These are phyloP conservation scores for Mixornis gularis DNA, from an alignment of 2,113 vertebrate genomes.

Conservation along the genomic window DNA sequence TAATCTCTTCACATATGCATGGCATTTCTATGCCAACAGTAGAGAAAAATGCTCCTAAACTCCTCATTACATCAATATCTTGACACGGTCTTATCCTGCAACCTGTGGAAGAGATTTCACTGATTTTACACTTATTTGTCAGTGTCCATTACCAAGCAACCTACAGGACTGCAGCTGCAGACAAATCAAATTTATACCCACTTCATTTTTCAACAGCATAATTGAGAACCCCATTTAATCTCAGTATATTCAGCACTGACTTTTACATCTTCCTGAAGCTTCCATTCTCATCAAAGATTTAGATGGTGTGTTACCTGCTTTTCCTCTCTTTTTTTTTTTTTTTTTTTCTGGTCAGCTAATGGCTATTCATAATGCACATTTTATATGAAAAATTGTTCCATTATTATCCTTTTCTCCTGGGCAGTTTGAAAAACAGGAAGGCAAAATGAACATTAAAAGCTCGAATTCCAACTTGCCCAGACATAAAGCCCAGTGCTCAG, in stretches of 20 bases:
- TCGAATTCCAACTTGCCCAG: neutral
- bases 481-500: neutral
- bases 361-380: neutral
- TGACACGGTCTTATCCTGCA: neutral
- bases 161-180: neutral
- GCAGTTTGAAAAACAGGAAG: neutral
- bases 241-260: neutral
- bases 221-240: neutral
- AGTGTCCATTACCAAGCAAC: neutral
- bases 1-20: neutral
- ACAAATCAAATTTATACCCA: neutral
- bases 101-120: neutral
- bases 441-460: slow-evolving; percentile 10
- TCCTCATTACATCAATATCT: neutral
- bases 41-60: neutral
- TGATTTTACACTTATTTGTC: neutral
- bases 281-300: slow-evolving; percentile 1
- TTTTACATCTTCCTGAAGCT: neutral
- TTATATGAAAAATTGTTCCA: neutral
- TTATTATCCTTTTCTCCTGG: neutral
- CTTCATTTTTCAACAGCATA: neutral
- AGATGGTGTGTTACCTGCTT: neutral
- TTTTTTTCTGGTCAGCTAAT: neutral
- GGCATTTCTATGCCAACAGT: neutral
- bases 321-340: neutral